Evolutionary conservation across 2,113 vertebrate species (phyloP).

Genomic region (Cavia aperea): DNA sequence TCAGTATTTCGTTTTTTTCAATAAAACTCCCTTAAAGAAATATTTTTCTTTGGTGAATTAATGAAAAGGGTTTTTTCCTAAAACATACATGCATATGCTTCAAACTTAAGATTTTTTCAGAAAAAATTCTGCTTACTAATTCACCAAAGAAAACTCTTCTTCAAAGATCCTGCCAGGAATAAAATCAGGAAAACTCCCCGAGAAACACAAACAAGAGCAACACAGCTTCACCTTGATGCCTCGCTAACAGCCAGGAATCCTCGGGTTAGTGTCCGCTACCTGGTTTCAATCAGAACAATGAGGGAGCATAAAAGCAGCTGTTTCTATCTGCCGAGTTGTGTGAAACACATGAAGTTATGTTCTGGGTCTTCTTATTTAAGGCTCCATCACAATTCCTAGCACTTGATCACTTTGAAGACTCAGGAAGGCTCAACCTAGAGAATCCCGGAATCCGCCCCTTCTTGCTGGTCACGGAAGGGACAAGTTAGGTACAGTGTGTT

Average conservation of each 20-base stretch:
- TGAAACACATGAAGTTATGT: not conserved
- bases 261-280: not conserved
- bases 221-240: not conserved
- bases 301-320: not conserved
- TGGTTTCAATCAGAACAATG: constrained; percentile 10
- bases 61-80: constrained; percentile 26
- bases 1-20: constrained; percentile 18
- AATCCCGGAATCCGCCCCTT: not conserved
- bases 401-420: not conserved
- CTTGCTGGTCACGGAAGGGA: not conserved
- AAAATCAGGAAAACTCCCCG: constrained; percentile 17
- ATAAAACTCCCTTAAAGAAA: constrained; percentile 4
- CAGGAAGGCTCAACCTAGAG: not conserved
- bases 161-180: constrained; percentile 30
- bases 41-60: constrained; percentile 20
- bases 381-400: not conserved
- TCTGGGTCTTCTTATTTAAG: rapidly evolving
- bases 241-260: not conserved
- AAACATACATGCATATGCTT: not conserved
- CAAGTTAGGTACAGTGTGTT: not conserved
- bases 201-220: not conserved
- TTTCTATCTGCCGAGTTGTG: not conserved
- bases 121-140: constrained; percentile 10
- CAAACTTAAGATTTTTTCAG: not conserved
- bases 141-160: constrained; percentile 51